phyloP scores from a whole-genome alignment of 2,888 invertebrate genomes.

The Subacronicta megacephala region DNA sequence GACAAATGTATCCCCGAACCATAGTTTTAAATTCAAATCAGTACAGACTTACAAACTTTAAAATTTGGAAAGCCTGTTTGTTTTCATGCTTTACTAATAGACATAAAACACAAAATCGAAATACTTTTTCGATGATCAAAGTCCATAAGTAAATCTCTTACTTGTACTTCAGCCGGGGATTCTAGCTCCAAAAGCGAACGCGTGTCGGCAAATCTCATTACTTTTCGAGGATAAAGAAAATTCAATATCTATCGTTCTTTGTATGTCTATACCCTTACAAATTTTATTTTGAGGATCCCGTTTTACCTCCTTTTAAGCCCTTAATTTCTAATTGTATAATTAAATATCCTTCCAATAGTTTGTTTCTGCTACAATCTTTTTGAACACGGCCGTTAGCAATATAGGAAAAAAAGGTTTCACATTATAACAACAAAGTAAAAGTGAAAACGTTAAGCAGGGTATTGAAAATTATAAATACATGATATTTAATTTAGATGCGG shows the following conservation, averaged over 20 bases:
- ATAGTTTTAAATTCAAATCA: too few relatives aligned
- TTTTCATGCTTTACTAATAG: constrained; percentile 41
- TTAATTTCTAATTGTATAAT: constrained; percentile 11
- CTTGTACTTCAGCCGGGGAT: constrained; percentile 63
- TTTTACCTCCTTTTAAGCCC: constrained; percentile 56
- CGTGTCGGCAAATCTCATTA: constrained; percentile 83
- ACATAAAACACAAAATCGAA: constrained; percentile 51
- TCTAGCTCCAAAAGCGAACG: constrained; percentile 72
- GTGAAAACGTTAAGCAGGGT: too few relatives aligned
- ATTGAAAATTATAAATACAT: constrained; percentile 8
- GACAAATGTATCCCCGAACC: too few relatives aligned
- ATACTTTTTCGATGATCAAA: constrained; percentile 73
- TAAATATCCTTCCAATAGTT: constrained; percentile 8
- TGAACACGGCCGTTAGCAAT: neutral
- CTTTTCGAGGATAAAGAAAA: constrained; percentile 80
- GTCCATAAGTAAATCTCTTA: constrained; percentile 70
- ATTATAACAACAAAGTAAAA: constrained; percentile 2
- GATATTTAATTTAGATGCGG: constrained; percentile 16
- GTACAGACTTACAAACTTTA: constrained; percentile 7
- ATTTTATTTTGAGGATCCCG: constrained; percentile 67
- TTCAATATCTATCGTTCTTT: constrained; percentile 79
- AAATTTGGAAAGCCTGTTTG: constrained; percentile 34
- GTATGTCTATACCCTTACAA: constrained; percentile 69
- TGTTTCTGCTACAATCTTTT: constrained; percentile 1
- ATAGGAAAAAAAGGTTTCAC: neutral